These are phyloP conservation scores for Drosophila meridiana DNA, from an alignment of 2,888 invertebrate genomes.

Conservation along the genomic window DNA sequence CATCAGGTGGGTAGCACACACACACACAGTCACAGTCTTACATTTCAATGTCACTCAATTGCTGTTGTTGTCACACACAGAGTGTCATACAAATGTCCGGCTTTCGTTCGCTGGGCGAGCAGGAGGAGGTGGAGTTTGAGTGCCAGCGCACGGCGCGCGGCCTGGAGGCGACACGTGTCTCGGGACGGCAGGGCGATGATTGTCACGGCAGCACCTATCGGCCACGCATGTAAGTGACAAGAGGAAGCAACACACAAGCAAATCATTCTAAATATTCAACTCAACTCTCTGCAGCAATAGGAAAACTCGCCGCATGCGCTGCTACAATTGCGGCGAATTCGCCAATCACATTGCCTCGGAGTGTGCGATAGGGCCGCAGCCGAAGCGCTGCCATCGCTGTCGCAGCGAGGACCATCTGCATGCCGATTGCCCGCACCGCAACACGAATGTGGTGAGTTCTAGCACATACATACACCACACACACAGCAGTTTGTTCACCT, in stretches of 20 bases:
- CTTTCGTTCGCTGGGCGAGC: constrained; percentile 93
- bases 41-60: constrained; percentile 10
- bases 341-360: constrained; percentile 96
- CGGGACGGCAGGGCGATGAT: constrained; percentile 91
- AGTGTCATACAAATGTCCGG: constrained; percentile 96
- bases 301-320: constrained; percentile 94
- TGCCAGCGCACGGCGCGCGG: constrained; percentile 94
- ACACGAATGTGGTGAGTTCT: constrained; percentile 56
- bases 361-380: constrained; percentile 94
- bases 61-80: constrained; percentile 85
- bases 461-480: not conserved
- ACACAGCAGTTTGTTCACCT: not conserved
- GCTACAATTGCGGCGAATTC: constrained; percentile 97
- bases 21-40: not conserved
- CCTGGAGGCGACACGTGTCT: constrained; percentile 93
- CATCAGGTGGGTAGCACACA: constrained; percentile 90
- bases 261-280: not conserved
- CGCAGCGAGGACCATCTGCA: constrained; percentile 95
- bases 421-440: constrained; percentile 91
- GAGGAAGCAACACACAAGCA: not conserved
- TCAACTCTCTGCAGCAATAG: constrained; percentile 77
- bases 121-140: constrained; percentile 95
- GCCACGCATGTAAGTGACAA: constrained; percentile 86
- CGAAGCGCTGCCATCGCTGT: constrained; percentile 96
- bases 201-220: constrained; percentile 93